Conservation (phyloP, 2,888 invertebrate species). For the Platerodrilus igneus region DNA sequence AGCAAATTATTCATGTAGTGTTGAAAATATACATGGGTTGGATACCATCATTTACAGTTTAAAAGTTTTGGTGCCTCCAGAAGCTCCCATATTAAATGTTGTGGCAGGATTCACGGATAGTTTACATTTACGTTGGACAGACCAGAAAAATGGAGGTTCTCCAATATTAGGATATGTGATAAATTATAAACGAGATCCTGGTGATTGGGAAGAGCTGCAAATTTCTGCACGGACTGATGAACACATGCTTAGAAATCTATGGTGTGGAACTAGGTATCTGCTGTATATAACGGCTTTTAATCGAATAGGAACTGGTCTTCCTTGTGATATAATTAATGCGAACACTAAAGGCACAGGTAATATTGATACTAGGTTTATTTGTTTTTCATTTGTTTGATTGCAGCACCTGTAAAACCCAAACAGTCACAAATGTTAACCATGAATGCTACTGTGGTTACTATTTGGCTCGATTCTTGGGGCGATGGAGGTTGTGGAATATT, state of each 20-base stretch:
- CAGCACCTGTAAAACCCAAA: constrained; percentile 73
- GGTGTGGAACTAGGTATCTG: constrained; percentile 85
- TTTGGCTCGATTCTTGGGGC: constrained; percentile 84
- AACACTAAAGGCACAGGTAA: constrained; percentile 76
- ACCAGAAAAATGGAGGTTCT: constrained; percentile 77
- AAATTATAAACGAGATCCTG: constrained; percentile 84
- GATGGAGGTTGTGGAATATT: constrained; percentile 85
- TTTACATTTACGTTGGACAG: constrained; percentile 72
- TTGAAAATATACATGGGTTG: constrained; percentile 77
- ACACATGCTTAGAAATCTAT: constrained; percentile 73
- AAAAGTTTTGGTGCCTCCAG: constrained; percentile 76
- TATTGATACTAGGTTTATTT: too few relatives aligned
- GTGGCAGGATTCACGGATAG: constrained; percentile 80
- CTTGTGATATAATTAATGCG: constrained; percentile 82
- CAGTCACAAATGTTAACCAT: constrained; percentile 77
- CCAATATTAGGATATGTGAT: constrained; percentile 80
- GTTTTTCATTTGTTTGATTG: too few relatives aligned
- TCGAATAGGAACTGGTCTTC: constrained; percentile 82
- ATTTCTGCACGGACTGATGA: constrained; percentile 77
- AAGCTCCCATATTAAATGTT: constrained; percentile 75
- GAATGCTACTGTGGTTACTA: constrained; percentile 80
- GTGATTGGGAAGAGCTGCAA: constrained; percentile 88
- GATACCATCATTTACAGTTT: constrained; percentile 79
- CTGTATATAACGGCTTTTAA: constrained; percentile 87
- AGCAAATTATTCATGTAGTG: constrained; percentile 85